phyloP scores from a whole-genome alignment of 2,888 invertebrate species.

The Carterocephalus palaemon region DNA sequence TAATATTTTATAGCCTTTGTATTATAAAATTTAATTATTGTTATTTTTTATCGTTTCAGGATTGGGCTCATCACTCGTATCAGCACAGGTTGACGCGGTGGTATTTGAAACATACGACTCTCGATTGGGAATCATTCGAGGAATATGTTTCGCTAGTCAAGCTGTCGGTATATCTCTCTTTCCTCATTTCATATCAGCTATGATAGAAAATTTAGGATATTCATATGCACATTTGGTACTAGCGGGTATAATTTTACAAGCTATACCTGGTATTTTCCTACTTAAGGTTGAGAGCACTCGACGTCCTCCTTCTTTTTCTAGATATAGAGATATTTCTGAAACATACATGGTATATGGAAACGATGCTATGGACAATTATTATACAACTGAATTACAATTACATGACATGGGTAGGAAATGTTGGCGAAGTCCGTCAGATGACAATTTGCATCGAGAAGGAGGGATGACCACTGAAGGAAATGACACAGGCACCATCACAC shows the following conservation, averaged over 20 bases:
- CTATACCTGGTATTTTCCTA: slow-evolving; percentile 60
- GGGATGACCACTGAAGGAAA: slow-evolving; percentile 40
- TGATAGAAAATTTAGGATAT: slow-evolving; percentile 63
- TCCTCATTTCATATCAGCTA: slow-evolving; percentile 62
- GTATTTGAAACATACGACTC: slow-evolving; percentile 71
- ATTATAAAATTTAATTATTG: neutral
- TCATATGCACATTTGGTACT: slow-evolving; percentile 57
- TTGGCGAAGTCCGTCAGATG: slow-evolving; percentile 73
- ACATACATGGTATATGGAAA: slow-evolving; percentile 62
- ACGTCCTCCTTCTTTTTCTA: slow-evolving; percentile 55
- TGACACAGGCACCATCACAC: slow-evolving; percentile 56
- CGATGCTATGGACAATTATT: slow-evolving; percentile 47
- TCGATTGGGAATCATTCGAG: slow-evolving; percentile 56
- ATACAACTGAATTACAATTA: slow-evolving; percentile 62
- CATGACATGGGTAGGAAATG: slow-evolving; percentile 64
- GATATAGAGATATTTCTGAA: slow-evolving; percentile 62
- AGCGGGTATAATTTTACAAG: slow-evolving; percentile 64
- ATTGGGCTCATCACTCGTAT: slow-evolving; percentile 65
- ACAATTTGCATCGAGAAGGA: slow-evolving; percentile 54
- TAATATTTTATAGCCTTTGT: neutral
- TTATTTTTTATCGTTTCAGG: slow-evolving; percentile 47
- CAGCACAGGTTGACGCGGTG: slow-evolving; percentile 71
- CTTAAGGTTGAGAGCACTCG: slow-evolving; percentile 51
- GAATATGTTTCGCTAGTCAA: slow-evolving; percentile 64
- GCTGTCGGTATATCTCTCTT: slow-evolving; percentile 67